These are phyloP conservation scores for Callopanchax toddi DNA, from an alignment of 2,113 vertebrate genomes.

Conservation along the genomic window DNA sequence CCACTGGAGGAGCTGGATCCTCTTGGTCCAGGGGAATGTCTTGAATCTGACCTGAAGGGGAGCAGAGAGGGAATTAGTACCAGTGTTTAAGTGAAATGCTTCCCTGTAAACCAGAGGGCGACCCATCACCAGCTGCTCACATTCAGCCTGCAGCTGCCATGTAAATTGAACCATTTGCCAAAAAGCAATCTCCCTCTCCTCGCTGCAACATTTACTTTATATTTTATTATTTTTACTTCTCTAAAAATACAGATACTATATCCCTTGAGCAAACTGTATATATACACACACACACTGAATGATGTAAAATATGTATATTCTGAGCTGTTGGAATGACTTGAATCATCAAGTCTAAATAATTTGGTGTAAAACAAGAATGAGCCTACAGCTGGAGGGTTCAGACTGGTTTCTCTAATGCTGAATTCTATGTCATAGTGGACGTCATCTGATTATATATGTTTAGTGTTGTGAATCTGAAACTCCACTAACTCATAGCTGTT, in stretches of 20 bases:
- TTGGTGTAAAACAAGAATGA: background rate
- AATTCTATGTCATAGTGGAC: constrained; percentile 21
- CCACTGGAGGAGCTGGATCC: constrained; percentile 35
- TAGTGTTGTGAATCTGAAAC: constrained; percentile 14
- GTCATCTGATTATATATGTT: constrained; percentile 30
- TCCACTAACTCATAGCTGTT: constrained; percentile 13
- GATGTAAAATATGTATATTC: too few relatives aligned
- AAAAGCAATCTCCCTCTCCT: constrained; percentile 20
- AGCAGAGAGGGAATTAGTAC: background rate
- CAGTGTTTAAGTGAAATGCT: background rate
- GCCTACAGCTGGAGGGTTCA: background rate
- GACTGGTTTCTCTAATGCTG: background rate
- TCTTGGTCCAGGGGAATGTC: constrained; percentile 60
- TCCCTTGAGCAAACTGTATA: too few relatives aligned
- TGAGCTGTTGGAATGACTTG: too few relatives aligned
- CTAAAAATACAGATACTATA: too few relatives aligned
- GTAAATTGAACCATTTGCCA: constrained; percentile 31
- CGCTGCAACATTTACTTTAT: constrained; percentile 18
- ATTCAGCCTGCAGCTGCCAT: constrained; percentile 20
- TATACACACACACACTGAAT: too few relatives aligned
- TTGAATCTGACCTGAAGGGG: constrained; percentile 60
- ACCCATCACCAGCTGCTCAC: constrained; percentile 7
- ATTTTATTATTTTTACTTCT: background rate
- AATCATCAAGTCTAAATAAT: constrained; percentile 11
- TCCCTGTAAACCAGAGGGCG: background rate